Conservation (phyloP, 37 sponge, comb jelly and placozoan genomes). For the Amphimedon queenslandica region DNA sequence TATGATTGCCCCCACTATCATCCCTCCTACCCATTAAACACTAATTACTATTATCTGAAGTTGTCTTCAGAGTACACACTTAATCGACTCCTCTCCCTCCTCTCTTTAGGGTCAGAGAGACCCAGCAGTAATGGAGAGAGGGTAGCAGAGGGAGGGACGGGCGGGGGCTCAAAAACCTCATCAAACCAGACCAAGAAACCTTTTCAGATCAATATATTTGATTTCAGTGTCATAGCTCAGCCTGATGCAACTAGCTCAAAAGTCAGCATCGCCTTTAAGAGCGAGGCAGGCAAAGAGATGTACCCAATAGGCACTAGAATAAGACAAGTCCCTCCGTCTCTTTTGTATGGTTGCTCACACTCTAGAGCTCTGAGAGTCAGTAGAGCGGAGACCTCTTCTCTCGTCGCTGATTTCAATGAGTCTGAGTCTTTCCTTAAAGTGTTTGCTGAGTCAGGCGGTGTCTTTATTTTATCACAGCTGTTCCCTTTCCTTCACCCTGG, state of each 20-base stretch:
- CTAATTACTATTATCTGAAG: conserved; percentile 2
- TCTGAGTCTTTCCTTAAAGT: conserved; percentile 20
- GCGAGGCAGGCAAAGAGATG: neutral
- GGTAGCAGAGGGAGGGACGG: neutral
- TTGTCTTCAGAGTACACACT: neutral
- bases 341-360: neutral
- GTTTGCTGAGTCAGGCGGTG: conserved; percentile 33
- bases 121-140: neutral
- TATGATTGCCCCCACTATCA: conserved; percentile 48
- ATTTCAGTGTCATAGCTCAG: neutral
- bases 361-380: neutral
- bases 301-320: neutral
- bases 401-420: neutral
- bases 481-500: conserved; percentile 51
- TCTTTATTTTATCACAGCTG: conserved; percentile 27
- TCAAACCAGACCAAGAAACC: neutral
- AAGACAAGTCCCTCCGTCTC: neutral
- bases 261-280: neutral
- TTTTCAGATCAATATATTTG: neutral
- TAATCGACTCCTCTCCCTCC: neutral
- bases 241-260: neutral
- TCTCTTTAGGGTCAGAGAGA: neutral
- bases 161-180: neutral
- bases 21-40: conserved; percentile 40
- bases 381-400: neutral